Conservation (phyloP, 1,140 invertebrate genomes). For the Babylonia areolata region DNA sequence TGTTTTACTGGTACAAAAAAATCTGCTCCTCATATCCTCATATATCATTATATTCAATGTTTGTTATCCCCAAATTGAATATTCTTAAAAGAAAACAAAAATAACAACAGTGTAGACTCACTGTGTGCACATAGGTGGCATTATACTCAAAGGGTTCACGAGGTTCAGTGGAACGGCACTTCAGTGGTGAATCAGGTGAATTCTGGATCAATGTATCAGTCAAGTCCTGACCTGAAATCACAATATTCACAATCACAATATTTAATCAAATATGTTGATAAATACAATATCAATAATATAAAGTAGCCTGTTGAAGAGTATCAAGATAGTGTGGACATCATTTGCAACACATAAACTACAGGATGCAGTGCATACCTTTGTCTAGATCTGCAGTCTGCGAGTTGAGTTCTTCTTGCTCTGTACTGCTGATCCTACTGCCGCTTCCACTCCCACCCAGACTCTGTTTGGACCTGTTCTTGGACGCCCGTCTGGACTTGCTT, state of each 20-base stretch:
- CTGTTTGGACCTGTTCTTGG: slow-evolving; percentile 2
- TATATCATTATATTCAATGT: too few species aligned
- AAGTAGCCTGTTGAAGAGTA: too few species aligned
- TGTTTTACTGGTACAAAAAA: too few species aligned
- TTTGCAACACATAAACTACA: too few species aligned
- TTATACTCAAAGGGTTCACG: slow-evolving; percentile 52
- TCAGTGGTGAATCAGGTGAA: slow-evolving; percentile 44
- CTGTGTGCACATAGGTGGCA: slow-evolving; percentile 46
- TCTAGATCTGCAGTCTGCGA: neutral
- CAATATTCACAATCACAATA: too few species aligned
- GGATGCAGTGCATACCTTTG: slow-evolving; percentile 14
- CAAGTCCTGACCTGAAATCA: slow-evolving; percentile 52
- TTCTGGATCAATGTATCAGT: slow-evolving; percentile 44
- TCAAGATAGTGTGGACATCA: too few species aligned
- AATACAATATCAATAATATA: too few species aligned
- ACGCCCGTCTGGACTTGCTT: neutral
- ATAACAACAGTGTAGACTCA: neutral
- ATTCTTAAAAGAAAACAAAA: neutral
- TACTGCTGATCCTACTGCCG: neutral
- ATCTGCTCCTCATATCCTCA: too few species aligned
- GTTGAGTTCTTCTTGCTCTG: neutral
- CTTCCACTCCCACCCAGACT: neutral
- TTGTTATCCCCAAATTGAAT: too few species aligned
- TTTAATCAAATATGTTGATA: too few species aligned
- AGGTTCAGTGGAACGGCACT: slow-evolving; percentile 50